phyloP scores from a whole-genome alignment of 92 coral and sea anemone species.

The Siderastrea radians region DNA sequence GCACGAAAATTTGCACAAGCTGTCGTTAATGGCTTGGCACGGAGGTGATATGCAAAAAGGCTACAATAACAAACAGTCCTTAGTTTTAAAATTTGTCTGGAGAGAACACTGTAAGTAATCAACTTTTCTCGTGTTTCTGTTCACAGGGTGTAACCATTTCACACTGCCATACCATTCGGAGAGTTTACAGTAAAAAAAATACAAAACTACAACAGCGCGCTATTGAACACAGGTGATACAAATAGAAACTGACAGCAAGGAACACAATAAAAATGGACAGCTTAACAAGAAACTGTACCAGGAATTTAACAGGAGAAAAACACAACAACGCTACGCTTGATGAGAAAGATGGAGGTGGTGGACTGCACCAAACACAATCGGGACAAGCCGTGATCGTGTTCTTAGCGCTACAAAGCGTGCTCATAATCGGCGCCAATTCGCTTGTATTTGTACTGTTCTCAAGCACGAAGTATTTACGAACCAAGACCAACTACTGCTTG shows the following conservation, averaged over 20 bases:
- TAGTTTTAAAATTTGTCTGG: neutral
- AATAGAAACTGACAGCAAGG: neutral
- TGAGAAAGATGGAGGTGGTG: neutral
- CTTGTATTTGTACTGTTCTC: constrained; percentile 70
- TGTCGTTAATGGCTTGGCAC: neutral
- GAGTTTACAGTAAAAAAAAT: neutral
- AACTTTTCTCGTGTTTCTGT: neutral
- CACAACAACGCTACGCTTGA: neutral
- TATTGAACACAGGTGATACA: neutral
- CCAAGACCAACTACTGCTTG: constrained; percentile 84
- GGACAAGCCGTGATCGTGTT: constrained; percentile 45
- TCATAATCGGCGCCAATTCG: constrained; percentile 73
- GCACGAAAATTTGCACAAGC: constrained; percentile 12
- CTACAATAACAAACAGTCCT: neutral
- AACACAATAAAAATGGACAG: constrained; percentile 19
- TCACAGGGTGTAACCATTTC: neutral
- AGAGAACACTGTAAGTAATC: neutral
- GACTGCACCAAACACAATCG: constrained; percentile 28
- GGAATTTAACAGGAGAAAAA: neutral
- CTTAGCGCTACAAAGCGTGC: constrained; percentile 49
- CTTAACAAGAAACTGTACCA: neutral
- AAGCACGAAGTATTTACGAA: constrained; percentile 65
- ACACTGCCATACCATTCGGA: neutral
- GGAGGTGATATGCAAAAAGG: neutral
- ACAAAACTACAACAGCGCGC: neutral